Evolutionary conservation across 1,140 invertebrate species (phyloP).

Genomic region (Agrilus planipennis): DNA sequence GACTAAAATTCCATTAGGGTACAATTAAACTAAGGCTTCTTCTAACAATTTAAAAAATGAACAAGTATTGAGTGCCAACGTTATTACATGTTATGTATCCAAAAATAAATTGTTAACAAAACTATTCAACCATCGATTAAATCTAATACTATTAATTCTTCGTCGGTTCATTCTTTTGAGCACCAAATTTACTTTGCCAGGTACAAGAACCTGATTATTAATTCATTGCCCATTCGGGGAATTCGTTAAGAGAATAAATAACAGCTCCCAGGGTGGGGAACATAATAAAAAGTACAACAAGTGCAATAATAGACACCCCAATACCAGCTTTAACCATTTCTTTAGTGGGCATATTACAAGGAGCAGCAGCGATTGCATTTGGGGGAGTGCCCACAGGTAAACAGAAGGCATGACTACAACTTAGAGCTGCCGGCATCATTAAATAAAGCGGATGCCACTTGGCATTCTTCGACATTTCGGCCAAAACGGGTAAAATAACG

Average conservation of each 20-base stretch:
- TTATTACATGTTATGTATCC: too few species aligned
- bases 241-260: slow-evolving; percentile 41
- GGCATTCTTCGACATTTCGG: slow-evolving; percentile 45
- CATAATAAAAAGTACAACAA: slow-evolving; percentile 27
- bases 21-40: too few species aligned
- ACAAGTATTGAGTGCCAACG: too few species aligned
- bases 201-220: too few species aligned
- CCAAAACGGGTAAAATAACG: slow-evolving; percentile 66
- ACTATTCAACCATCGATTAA: too few species aligned
- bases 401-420: slow-evolving; percentile 64
- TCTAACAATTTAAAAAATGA: too few species aligned
- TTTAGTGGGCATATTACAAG: slow-evolving; percentile 60
- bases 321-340: slow-evolving; percentile 52
- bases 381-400: slow-evolving; percentile 75
- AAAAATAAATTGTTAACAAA: too few species aligned
- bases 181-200: too few species aligned
- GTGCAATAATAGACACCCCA: slow-evolving; percentile 28
- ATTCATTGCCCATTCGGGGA: slow-evolving; percentile 45
- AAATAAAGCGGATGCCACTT: slow-evolving; percentile 73
- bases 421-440: slow-evolving; percentile 71
- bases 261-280: slow-evolving; percentile 38
- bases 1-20: too few species aligned
- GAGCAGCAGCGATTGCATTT: slow-evolving; percentile 86
- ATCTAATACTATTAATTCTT: too few species aligned
- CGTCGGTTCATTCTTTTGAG: too few species aligned